These are phyloP conservation scores for Sitta europaea DNA, from an alignment of 2,113 vertebrate species.

Conservation along the genomic window DNA sequence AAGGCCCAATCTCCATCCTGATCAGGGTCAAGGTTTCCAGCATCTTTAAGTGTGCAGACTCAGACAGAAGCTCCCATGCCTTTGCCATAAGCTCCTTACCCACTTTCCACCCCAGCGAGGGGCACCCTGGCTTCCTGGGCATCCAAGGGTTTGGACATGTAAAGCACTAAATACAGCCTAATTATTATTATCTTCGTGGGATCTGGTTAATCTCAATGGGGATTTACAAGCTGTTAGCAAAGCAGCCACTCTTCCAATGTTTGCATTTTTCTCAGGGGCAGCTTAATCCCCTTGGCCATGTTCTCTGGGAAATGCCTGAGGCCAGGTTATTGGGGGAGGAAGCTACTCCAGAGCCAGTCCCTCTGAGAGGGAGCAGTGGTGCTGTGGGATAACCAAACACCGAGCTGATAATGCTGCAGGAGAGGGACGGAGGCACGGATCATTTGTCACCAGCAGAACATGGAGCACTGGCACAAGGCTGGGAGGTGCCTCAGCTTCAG, in stretches of 20 bases:
- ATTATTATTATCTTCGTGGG: conserved; percentile 31
- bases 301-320: not conserved
- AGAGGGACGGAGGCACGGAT: not conserved
- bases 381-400: not conserved
- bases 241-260: not conserved
- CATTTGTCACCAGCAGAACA: not conserved
- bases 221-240: conserved; percentile 23
- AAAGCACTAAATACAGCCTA: conserved; percentile 28
- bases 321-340: not conserved
- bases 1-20: not conserved
- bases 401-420: accelerated
- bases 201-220: conserved; percentile 20
- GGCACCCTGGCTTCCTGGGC: not conserved
- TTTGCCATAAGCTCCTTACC: not conserved
- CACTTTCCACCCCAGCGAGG: accelerated
- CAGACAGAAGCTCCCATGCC: not conserved
- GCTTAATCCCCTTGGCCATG: not conserved
- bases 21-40: not conserved
- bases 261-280: conserved; percentile 2
- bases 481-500: not conserved
- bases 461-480: not conserved
- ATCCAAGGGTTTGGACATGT: not conserved
- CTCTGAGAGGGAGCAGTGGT: not conserved
- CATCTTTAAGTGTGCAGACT: not conserved
- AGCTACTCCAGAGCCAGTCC: not conserved